Percentiles rank a stretch among this genome's conserved stretches.
phyloP scores from a whole-genome alignment of 2,113 vertebrate genomes.

The Speoplatyrhinus poulsoni region DNA sequence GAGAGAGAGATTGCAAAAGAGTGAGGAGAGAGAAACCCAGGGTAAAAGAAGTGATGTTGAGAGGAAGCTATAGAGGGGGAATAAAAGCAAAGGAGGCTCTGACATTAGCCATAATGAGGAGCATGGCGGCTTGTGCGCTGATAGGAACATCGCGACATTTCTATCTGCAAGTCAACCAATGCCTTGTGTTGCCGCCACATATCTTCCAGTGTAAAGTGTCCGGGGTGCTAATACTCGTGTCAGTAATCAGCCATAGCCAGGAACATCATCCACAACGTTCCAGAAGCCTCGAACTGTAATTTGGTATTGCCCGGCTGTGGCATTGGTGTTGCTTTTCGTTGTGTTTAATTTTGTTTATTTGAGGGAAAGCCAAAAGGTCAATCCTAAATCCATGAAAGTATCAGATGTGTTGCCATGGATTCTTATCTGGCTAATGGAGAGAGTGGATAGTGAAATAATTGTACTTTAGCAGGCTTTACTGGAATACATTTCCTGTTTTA shows the following conservation, averaged over 20 bases:
- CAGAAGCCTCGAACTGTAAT: neutral
- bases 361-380: slow-evolving; percentile 15
- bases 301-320: neutral
- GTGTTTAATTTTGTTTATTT: neutral
- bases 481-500: slow-evolving; percentile 36
- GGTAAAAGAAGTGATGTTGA: slow-evolving; percentile 1
- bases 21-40: slow-evolving; percentile 37
- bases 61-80: neutral
- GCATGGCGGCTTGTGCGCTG: slow-evolving; percentile 63
- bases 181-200: slow-evolving; percentile 46
- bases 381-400: slow-evolving; percentile 16
- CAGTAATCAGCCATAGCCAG: slow-evolving; percentile 23
- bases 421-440: slow-evolving; percentile 34
- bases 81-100: slow-evolving; percentile 63
- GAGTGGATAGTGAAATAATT: slow-evolving; percentile 16
- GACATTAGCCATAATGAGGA: slow-evolving; percentile 76
- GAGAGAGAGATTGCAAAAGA: slow-evolving; percentile 37
- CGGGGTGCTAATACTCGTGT: slow-evolving; percentile 39
- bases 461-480: slow-evolving; percentile 21
- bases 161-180: slow-evolving; percentile 63
- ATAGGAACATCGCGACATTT: slow-evolving; percentile 74
- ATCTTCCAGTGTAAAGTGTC: slow-evolving; percentile 41
- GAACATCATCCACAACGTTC: slow-evolving; percentile 13
- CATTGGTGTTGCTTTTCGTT: neutral
- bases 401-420: slow-evolving; percentile 10